phyloP scores from a whole-genome alignment of 2,113 vertebrate genomes.

The Lophochroa leadbeateri region DNA sequence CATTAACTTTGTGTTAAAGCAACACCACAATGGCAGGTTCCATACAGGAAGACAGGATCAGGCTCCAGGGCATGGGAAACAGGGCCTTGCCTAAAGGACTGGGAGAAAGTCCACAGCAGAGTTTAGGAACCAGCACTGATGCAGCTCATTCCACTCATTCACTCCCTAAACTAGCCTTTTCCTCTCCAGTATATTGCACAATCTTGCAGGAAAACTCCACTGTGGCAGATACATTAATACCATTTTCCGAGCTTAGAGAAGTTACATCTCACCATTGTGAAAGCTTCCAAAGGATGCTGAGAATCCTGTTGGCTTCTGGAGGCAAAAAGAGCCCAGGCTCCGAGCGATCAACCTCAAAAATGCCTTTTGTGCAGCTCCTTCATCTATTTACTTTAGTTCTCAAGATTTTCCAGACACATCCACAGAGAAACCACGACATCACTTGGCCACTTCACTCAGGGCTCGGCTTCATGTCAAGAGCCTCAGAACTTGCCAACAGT shows the following conservation, averaged over 20 bases:
- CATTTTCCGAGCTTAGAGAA: background rate
- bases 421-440: conserved; percentile 55
- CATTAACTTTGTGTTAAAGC: background rate
- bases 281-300: conserved; percentile 41
- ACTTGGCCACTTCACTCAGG: background rate
- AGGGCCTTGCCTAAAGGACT: background rate
- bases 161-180: background rate
- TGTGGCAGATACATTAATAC: background rate
- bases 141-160: background rate
- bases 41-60: background rate
- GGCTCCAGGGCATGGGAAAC: background rate
- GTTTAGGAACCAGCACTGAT: rapidly evolving
- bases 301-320: conserved; percentile 4
- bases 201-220: background rate
- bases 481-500: background rate
- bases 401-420: conserved; percentile 53
- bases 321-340: background rate
- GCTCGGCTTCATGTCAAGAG: conserved; percentile 46
- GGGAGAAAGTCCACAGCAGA: background rate
- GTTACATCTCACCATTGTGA: background rate
- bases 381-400: conserved; percentile 46
- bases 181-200: background rate
- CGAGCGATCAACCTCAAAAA: conserved; percentile 35
- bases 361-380: conserved; percentile 25
- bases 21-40: background rate